Percentiles rank a stretch among this genome's conserved stretches.
Evolutionary conservation across 2,797 vertebrate genomes (phyloP).

Genomic region (Helarctos malayanus): DNA sequence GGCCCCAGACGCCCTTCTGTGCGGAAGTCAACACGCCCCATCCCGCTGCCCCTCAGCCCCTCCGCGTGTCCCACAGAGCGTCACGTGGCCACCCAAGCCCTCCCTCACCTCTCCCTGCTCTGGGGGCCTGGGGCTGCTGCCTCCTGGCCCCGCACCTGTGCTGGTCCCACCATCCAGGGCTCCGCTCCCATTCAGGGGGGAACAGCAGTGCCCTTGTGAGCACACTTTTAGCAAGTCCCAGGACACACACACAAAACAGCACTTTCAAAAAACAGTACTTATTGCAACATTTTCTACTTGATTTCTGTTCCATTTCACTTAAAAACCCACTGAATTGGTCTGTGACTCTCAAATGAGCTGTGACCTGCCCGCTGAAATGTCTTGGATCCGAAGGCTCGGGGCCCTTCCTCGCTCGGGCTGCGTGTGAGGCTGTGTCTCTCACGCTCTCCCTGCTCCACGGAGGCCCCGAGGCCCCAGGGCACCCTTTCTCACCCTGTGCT

Average conservation of each 20-base stretch:
- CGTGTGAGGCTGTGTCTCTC: too few relatives aligned
- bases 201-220: neutral
- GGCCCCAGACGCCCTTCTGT: neutral
- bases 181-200: neutral
- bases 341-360: neutral
- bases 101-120: neutral
- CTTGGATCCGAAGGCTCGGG: too few relatives aligned
- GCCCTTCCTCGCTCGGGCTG: neutral
- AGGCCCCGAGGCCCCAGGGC: too few relatives aligned
- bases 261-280: neutral
- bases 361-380: neutral
- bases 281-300: neutral
- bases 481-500: neutral
- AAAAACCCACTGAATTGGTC: neutral
- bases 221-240: neutral
- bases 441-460: too few relatives aligned
- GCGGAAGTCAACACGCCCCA: neutral
- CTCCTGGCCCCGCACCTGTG: neutral
- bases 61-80: neutral
- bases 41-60: neutral
- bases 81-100: neutral
- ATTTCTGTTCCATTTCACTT: neutral
- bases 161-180: fast-evolving
- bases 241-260: neutral
- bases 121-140: neutral